Evolutionary conservation across 1,140 invertebrate genomes (phyloP).

Genomic region (Oreohelix idahoensis): DNA sequence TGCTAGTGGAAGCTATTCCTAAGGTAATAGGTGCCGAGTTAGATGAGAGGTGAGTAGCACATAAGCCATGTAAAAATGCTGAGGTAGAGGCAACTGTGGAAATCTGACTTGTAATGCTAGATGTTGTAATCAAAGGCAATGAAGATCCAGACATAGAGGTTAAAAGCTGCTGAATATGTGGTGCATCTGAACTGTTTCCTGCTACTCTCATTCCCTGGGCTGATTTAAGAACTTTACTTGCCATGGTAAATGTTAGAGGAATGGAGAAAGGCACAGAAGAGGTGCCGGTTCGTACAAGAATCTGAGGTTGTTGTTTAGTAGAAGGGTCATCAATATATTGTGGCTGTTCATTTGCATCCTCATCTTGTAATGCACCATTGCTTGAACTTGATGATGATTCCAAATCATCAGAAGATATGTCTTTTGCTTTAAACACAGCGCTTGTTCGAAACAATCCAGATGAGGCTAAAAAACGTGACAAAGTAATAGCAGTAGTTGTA

Average conservation of each 20-base stretch:
- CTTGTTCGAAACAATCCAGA: slow-evolving; percentile 18
- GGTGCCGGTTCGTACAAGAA: slow-evolving; percentile 22
- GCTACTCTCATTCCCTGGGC: slow-evolving; percentile 1
- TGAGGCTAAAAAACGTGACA: slow-evolving; percentile 26
- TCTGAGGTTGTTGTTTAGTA: slow-evolving; percentile 31
- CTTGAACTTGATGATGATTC: background rate
- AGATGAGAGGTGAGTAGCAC: background rate
- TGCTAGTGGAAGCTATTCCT: background rate
- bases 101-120: background rate
- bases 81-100: background rate
- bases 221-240: slow-evolving; percentile 29
- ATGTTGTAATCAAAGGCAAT: background rate
- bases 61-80: background rate
- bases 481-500: slow-evolving; percentile 24
- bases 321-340: background rate
- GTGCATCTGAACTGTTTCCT: background rate
- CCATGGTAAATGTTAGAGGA: slow-evolving; percentile 31
- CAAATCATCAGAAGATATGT: background rate
- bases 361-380: background rate
- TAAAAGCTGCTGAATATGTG: slow-evolving; percentile 13
- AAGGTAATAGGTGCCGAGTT: background rate
- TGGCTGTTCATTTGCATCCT: background rate
- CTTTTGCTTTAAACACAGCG: background rate
- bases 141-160: background rate
- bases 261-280: slow-evolving; percentile 28